These are phyloP conservation scores for Exocentrus adspersus DNA, from an alignment of 2,888 invertebrate genomes.

Conservation along the genomic window DNA sequence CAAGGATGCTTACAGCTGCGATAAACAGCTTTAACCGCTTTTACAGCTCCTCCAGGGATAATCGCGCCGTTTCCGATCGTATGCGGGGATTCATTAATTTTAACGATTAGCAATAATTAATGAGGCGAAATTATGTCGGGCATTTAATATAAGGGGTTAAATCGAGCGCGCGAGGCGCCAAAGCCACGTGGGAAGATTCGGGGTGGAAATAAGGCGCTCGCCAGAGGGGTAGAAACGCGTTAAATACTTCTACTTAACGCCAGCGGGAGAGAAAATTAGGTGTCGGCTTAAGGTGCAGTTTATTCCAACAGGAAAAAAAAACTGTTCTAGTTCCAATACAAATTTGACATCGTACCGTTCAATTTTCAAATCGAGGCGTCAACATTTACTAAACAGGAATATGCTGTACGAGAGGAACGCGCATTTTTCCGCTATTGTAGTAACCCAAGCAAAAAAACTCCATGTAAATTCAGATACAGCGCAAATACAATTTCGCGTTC, in stretches of 20 bases:
- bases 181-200: constrained; percentile 2
- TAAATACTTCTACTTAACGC: no score
- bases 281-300: no score
- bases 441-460: background rate
- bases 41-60: no score
- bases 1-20: no score
- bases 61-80: no score
- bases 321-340: no score
- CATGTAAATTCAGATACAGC: constrained; percentile 3
- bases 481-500: background rate
- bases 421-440: background rate
- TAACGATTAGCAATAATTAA: constrained; percentile 9
- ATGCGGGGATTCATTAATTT: constrained; percentile 4
- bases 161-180: background rate
- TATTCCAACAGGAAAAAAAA: no score
- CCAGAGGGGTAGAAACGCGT: no score
- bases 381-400: background rate
- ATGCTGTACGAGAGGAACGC: background rate
- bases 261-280: no score
- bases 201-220: background rate
- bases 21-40: no score
- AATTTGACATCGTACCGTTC: background rate
- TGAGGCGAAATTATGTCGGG: constrained; percentile 9
- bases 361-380: background rate
- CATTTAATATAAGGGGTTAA: constrained; percentile 10